phyloP scores from a whole-genome alignment of 2,888 invertebrate genomes.

The Lasioglossum marginatum region DNA sequence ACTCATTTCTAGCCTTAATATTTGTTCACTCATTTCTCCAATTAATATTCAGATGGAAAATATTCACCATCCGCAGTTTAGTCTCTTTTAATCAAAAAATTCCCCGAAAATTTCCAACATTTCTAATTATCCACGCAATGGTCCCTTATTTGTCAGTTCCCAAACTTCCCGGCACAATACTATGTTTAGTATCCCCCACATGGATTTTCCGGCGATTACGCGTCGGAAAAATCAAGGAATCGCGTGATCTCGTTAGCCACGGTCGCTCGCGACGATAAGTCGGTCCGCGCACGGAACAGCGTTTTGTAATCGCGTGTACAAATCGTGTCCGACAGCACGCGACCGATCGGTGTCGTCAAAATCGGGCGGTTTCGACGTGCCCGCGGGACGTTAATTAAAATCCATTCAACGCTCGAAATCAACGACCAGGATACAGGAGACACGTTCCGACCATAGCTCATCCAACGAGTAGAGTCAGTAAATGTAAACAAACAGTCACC shows the following conservation, averaged over 20 bases:
- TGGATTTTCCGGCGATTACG: neutral
- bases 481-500: neutral
- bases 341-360: conserved; percentile 25
- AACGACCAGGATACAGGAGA: neutral
- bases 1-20: no score
- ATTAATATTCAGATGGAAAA: no score
- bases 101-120: neutral
- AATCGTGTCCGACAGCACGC: neutral
- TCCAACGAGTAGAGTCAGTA: neutral
- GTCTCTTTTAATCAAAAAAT: neutral
- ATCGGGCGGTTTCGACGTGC: neutral
- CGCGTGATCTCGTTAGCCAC: conserved; percentile 18
- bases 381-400: conserved; percentile 33
- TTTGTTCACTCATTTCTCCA: no score
- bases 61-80: no score
- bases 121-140: no score
- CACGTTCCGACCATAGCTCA: neutral
- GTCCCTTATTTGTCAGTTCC: no score
- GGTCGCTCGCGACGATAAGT: conserved; percentile 10
- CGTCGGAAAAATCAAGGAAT: neutral
- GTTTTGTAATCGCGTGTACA: conserved; percentile 15
- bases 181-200: no score
- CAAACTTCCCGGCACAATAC: neutral
- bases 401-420: conserved; percentile 7
- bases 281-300: neutral